phyloP scores from a whole-genome alignment of 2,888 invertebrate species.

The Archips xylosteana region DNA sequence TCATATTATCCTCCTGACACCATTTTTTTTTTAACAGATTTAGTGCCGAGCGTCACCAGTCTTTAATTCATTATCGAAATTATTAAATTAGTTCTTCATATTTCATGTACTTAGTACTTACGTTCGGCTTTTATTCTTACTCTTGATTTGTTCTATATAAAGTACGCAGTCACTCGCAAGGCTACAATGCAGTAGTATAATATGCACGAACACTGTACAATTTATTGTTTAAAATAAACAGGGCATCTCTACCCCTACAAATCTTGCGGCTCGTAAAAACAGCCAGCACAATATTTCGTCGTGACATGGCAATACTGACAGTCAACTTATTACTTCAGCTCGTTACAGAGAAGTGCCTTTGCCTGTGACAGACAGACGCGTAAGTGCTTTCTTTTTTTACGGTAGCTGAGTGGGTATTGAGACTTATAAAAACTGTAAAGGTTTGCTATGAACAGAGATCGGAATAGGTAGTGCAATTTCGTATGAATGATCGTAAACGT shows the following conservation, averaged over 20 bases:
- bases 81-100: no score
- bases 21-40: no score
- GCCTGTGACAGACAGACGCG: not conserved
- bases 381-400: conserved; percentile 1
- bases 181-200: no score
- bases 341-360: not conserved
- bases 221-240: not conserved
- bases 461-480: no score
- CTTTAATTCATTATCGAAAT: no score
- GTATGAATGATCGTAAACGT: no score
- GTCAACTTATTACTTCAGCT: not conserved
- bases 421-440: not conserved
- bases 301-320: not conserved
- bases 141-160: no score
- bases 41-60: no score
- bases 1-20: no score
- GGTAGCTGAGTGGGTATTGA: not conserved
- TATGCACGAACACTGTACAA: not conserved
- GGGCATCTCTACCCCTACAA: not conserved
- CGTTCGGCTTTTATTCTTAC: no score
- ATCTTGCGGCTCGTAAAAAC: not conserved
- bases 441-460: no score
- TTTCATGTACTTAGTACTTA: no score
- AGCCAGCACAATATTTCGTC: not conserved
- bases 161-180: not conserved